A percentile compares a stretch with the other conserved stretches of the same genome.
Evolutionary conservation across 2,797 vertebrate genomes (phyloP).

Genomic region (Smutsia gigantea): DNA sequence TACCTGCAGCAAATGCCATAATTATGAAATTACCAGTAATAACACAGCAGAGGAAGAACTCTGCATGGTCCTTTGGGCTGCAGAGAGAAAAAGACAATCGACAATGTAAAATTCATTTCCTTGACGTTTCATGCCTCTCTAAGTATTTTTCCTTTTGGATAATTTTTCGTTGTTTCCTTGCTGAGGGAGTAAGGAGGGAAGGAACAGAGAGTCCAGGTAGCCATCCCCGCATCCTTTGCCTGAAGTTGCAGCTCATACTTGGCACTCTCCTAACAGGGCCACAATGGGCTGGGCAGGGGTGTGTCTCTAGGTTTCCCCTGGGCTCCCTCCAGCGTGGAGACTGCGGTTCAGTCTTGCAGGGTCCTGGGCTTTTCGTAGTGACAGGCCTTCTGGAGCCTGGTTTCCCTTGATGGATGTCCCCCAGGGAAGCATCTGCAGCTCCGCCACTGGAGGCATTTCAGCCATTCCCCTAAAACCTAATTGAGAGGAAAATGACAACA

Average conservation of each 20-base stretch:
- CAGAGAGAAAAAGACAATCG: constrained; percentile 27
- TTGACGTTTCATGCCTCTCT: not conserved
- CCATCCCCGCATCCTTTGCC: not conserved
- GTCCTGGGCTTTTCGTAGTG: not conserved
- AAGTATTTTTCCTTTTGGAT: not conserved
- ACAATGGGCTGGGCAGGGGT: not conserved
- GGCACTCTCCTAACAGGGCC: not conserved
- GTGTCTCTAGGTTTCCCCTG: not conserved
- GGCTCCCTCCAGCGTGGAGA: not conserved
- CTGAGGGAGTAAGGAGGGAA: not conserved
- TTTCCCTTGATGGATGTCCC: constrained; percentile 21
- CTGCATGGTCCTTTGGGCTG: not conserved
- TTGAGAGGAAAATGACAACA: constrained; percentile 74
- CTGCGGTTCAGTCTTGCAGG: not conserved
- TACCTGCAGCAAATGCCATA: not conserved
- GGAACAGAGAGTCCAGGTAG: not conserved
- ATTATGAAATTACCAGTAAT: not conserved
- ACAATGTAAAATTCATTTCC: not conserved
- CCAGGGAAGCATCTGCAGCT: constrained; percentile 17
- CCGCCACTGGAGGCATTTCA: constrained; percentile 33
- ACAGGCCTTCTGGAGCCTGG: not conserved
- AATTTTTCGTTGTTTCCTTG: not conserved
- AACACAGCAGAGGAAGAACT: not conserved
- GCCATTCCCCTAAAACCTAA: constrained; percentile 72
- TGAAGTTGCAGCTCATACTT: not conserved